Conservation (phyloP, 2,888 invertebrate genomes). For the Endotricha flammealis region DNA sequence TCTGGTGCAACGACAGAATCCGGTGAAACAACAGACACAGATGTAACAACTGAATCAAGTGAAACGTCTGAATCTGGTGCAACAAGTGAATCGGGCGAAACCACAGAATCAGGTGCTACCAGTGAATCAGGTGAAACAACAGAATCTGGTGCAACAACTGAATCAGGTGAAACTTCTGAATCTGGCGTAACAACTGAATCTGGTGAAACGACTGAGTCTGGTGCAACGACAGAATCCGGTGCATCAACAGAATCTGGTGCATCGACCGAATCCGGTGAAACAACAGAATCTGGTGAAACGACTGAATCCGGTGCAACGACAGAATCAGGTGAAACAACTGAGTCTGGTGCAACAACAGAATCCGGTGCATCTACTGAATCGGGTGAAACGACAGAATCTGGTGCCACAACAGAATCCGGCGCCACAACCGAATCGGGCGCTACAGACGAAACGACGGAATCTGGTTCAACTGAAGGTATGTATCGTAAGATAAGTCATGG, state of each 20-base stretch:
- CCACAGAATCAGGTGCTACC: constrained; percentile 15
- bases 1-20: constrained; percentile 18
- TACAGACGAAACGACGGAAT: constrained; percentile 7
- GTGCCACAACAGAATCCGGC: constrained; percentile 8
- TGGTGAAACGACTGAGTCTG: constrained; percentile 9
- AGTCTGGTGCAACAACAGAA: constrained; percentile 18
- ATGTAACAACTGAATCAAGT: constrained; percentile 11
- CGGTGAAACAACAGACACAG: constrained; percentile 16
- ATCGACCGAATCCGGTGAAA: constrained; percentile 18
- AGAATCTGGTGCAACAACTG: constrained; percentile 8
- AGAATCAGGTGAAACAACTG: constrained; percentile 16
- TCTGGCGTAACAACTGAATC: constrained; percentile 8
- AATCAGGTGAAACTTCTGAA: constrained; percentile 15
- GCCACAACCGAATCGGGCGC: constrained; percentile 15
- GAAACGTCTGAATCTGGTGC: constrained; percentile 14
- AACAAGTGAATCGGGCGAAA: constrained; percentile 16
- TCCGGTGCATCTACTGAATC: constrained; percentile 8
- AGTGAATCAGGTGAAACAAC: constrained; percentile 9
- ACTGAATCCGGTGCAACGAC: constrained; percentile 16
- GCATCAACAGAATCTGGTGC: constrained; percentile 14
- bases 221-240: not conserved
- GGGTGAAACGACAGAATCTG: constrained; percentile 11
- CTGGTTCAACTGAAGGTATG: constrained; percentile 9
- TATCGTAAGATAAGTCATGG: too few relatives aligned
- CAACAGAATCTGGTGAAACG: constrained; percentile 14